Evolutionary conservation across 2,797 vertebrate species (phyloP), one percentile per base, ranked within the genome.

Genomic region (Acrossocheilus wenchowensis): DNA sequence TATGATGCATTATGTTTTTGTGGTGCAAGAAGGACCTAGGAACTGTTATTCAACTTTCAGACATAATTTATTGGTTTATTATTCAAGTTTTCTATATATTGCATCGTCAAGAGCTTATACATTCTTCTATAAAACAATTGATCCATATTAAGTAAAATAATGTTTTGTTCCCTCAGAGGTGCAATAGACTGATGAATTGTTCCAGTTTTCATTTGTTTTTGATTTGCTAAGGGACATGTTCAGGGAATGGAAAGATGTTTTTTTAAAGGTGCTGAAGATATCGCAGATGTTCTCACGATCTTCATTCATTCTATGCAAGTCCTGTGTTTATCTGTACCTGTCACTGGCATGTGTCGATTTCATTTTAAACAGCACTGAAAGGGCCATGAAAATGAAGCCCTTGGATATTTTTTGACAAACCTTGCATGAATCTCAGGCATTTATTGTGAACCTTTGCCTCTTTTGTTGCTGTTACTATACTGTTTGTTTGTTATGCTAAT

Each of bases 291-390:
- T 62, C 71, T 39, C 26, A 43, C 81, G 91, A 89, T 91, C 90
- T 95, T 89, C 90, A 94, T 95, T 91, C 94, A 95, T 95, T 95
- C 95, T 96, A 95, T 96, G 95, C 95, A 95, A 95, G 89, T 92
- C 90, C 81, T 94, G 87, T 91, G 90, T 94, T 93, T 78, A 89
- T 86, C 82, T 87, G 88, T 90, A 81, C 7, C 11, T 43, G 57
- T 48, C 69, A 81, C 80, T 77, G 45, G 68, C 54, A 41, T 75
- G 54, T 84, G 86, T 83, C 39, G 19, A 57, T 54, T 39, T 80
- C 54, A 41, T 86, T 83, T 41, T 74, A 78, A 19, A 74, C 78
- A 81, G 57, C 73, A 66, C 66, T 83, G 66, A 66, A 74, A 74
- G 41, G 71, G n/a, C 26, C 64, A 4, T 7, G 0, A 71, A 30